phyloP scores from a whole-genome alignment of 2,113 vertebrate genomes.

The Gracilinanus agilis region DNA sequence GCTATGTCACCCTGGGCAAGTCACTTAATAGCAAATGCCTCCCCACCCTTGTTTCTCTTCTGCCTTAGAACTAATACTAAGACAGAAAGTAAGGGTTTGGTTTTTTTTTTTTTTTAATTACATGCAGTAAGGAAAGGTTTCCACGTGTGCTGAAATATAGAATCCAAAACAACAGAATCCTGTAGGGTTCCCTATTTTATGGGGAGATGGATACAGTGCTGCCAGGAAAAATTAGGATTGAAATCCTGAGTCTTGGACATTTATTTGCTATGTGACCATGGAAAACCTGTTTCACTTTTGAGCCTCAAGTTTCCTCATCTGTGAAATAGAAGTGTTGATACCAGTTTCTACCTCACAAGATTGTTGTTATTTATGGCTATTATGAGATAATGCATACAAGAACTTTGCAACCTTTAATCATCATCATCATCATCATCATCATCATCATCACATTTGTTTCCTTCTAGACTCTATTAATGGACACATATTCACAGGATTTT shows the following conservation, averaged over 20 bases:
- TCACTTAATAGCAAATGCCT: too few relatives aligned
- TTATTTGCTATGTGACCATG: neutral
- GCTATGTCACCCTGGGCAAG: too few relatives aligned
- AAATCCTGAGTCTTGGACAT: neutral
- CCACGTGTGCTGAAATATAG: neutral
- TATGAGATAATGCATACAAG: neutral
- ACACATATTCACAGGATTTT: neutral
- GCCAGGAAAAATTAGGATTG: neutral
- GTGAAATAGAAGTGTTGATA: neutral
- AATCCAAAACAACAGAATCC: neutral
- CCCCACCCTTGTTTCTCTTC: too few relatives aligned
- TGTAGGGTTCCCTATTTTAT: conserved; percentile 51
- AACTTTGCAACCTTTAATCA: neutral
- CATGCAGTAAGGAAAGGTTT: neutral
- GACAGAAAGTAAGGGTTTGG: too few relatives aligned
- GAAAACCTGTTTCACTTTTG: neutral
- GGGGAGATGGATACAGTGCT: neutral
- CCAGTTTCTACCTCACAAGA: neutral
- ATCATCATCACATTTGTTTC: neutral
- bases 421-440: neutral
- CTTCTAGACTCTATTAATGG: neutral
- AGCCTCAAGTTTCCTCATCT: neutral
- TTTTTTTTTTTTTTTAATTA: too few relatives aligned
- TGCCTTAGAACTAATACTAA: too few relatives aligned
- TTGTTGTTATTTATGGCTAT: neutral